Evolutionary conservation across 2,113 vertebrate genomes (phyloP), one percentile per base, ranked within the genome.

Genomic region (Cyprinodon tularosa): DNA sequence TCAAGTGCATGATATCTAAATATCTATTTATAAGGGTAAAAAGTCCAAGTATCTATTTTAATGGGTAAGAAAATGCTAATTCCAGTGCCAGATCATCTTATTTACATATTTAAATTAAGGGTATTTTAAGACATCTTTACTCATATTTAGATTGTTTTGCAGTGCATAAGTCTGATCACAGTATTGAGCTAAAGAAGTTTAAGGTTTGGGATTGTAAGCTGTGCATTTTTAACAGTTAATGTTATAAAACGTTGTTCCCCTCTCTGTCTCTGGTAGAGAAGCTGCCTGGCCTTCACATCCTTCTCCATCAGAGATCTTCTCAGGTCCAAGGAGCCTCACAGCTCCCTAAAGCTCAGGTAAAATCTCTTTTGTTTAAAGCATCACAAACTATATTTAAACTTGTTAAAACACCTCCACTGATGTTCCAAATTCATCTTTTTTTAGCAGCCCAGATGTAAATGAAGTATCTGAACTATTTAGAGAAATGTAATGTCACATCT

Each of bases 291-390:
- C 6, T 83, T 90, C 74, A n/a, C 85, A 17, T 84, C 85, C 4
- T 88, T 88, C 86, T 91, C 89, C 75, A 45, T 92, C 76, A 80
- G 76, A 86, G 84, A 88, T 38, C 40, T 90, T 12, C 72, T 89
- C 66, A 8, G 62, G 45, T 74, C 84, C 71, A 86, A 87, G 39
- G 85, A 89, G 66, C 82, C 85, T 15, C 78, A 68, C 29, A 0
- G 74, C 74, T 81, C 83, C 2, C 13, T 80, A 1, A 76, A 71
- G 67, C 76, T 89, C 75, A 83, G 90, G 91, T 91, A 83, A 85
- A 73, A 59, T 3, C n/a, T 9, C 8, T 17, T 20, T 17, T 17
- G 7, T 2, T 53, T 15, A 50, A 4, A 53, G 9, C 6, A 53
- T 20, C 50, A 53, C 4, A 53, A 53, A 53, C 7, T 53, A 13